Percentiles rank a stretch among this genome's conserved stretches.
Evolutionary conservation across 2,113 vertebrate genomes (phyloP).

Genomic region (Epinephelus cyanopodus): DNA sequence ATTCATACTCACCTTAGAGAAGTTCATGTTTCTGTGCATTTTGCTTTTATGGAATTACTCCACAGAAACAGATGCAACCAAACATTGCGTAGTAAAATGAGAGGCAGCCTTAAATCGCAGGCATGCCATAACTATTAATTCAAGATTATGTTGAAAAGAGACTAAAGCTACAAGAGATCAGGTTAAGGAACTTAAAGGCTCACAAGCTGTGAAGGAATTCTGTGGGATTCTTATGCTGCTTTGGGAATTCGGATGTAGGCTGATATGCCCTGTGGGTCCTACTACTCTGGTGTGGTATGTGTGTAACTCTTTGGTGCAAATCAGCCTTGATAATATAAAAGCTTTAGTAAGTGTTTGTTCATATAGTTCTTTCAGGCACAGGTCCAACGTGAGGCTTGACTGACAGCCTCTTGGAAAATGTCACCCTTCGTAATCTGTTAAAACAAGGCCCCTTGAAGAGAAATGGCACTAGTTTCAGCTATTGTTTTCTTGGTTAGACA

Average conservation of each 20-base stretch:
- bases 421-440: slow-evolving; percentile 6
- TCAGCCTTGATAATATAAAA: not conserved
- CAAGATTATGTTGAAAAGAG: slow-evolving; percentile 33
- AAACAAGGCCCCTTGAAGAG: not conserved
- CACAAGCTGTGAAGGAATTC: slow-evolving; percentile 46
- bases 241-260: slow-evolving; percentile 34
- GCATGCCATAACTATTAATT: not conserved
- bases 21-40: not conserved
- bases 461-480: not conserved
- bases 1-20: not conserved
- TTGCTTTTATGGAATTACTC: not conserved
- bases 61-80: not conserved
- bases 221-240: slow-evolving; percentile 17
- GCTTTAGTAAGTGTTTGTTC: not conserved
- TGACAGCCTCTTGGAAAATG: not conserved
- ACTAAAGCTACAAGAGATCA: slow-evolving; percentile 28
- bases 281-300: slow-evolving; percentile 1
- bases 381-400: not conserved
- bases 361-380: not conserved
- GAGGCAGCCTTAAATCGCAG: not conserved
- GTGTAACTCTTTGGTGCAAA: slow-evolving; percentile 6
- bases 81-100: slow-evolving; percentile 1
- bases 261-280: slow-evolving; percentile 1
- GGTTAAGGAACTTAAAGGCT: slow-evolving; percentile 43
- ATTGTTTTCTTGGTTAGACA: not conserved